Base-by-base conservation (phyloP, 2,888 invertebrate genomes). In the Zygothrica quintamaculata region DNA sequence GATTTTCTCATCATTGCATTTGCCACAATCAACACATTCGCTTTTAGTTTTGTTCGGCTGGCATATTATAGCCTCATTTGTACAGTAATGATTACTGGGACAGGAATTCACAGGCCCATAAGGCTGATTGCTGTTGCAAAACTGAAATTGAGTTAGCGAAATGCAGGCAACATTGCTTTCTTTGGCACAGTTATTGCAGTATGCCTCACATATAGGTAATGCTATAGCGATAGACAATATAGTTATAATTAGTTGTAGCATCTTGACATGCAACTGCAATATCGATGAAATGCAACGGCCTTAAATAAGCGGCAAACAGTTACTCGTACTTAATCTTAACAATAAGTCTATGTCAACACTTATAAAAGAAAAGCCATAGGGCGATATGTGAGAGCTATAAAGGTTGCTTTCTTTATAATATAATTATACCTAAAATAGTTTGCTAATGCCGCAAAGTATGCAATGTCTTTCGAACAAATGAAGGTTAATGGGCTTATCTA, bases 61-160 rank as follows among this genome's bases (percentile, higher is more conserved):
- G 11, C 80, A 86, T 18, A 74, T 71, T 25, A 0, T 7, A 0
- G 18, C 1, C 9, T 53, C 22, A 1, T 26, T 13, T 0, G 44
- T 60, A 40, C 88, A 88, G 4, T 79, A 57, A 15, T 64, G 61
- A 0, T 56, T 71, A 0, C 29, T 26, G 3, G 82, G 78, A 25
- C 88, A 88, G 3, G 44, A 2, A 33, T 40, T 59, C 8, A 61
- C 51, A 0, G 48, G n/a, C 1, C 73, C 87, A 1, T 9, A 46
- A 3, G 74, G 72, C 11, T 46, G 7, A 43, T 58, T 56, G 12
- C 40, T 15, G 0, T 47, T 22, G 44, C 89, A 88, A 3, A 74
- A 70, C 46, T 79, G 69, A 46, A 75, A 88, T 18, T 75, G 37
- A 1, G 69, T 77, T 5, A 58, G 53, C 9, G 88, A 88, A 2